phyloP scores from a whole-genome alignment of 64 coral and sea anemone genomes.

The Actinia equina region DNA sequence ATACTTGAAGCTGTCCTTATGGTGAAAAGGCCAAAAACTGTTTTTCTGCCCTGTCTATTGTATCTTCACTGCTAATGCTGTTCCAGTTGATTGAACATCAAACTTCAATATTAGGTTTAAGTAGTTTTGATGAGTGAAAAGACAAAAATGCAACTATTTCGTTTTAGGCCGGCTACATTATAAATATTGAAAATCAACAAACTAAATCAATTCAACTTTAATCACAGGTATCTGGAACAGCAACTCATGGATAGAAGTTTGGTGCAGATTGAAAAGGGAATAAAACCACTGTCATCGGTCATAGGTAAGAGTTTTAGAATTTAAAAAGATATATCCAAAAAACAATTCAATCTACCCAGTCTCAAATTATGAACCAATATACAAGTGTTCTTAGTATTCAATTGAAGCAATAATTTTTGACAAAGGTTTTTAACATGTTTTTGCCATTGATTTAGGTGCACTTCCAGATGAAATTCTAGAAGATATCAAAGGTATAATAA shows the following conservation, averaged over 20 bases:
- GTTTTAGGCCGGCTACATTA: no score
- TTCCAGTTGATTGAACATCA: neutral
- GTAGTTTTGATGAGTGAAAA: neutral
- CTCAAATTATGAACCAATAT: no score
- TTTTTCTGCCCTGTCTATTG: no score
- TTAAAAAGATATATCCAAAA: neutral
- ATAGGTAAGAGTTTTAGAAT: conserved; percentile 44
- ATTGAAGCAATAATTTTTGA: neutral
- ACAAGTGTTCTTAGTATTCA: neutral
- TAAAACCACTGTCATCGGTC: conserved; percentile 94
- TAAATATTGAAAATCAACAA: no score
- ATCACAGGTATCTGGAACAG: conserved; percentile 64
- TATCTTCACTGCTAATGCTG: no score
- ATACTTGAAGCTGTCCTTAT: no score
- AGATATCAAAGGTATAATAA: conserved; percentile 91
- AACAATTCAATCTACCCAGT: neutral
- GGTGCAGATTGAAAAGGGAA: conserved; percentile 93
- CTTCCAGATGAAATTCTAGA: conserved; percentile 61
- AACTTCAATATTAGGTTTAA: neutral
- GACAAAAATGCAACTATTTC: no score
- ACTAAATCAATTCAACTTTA: neutral
- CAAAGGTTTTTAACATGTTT: neutral
- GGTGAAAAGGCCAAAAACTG: no score
- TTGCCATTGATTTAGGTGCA: conserved; percentile 35
- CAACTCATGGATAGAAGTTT: conserved; percentile 95